A percentile compares a stretch with the other conserved stretches of the same genome.
phyloP scores from a whole-genome alignment of 2,797 vertebrate species.

The Echeneis naucrates region DNA sequence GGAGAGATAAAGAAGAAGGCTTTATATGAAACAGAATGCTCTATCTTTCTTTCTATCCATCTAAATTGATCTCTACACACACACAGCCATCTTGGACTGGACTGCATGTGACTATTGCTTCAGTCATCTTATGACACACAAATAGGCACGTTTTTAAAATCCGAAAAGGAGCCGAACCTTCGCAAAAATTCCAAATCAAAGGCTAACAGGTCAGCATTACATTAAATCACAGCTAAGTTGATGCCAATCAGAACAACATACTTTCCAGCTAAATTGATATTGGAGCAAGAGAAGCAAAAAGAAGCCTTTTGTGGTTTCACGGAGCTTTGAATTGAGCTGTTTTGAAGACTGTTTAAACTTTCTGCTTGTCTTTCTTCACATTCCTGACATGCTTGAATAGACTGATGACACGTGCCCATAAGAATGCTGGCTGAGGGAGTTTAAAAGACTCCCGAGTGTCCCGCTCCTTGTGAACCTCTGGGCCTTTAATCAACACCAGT shows the following conservation, averaged over 20 bases:
- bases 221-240: background rate
- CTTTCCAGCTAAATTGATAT: slow-evolving; percentile 2
- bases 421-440: slow-evolving; percentile 52
- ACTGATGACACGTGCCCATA: slow-evolving; percentile 60
- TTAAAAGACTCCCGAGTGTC: slow-evolving; percentile 47
- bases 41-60: no score
- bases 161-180: slow-evolving; percentile 3
- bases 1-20: background rate
- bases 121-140: slow-evolving; percentile 41
- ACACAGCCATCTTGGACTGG: no score
- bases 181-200: slow-evolving; percentile 21
- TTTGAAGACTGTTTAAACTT: slow-evolving; percentile 38
- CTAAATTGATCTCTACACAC: no score
- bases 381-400: slow-evolving; percentile 65
- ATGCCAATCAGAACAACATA: slow-evolving; percentile 3
- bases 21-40: slow-evolving; percentile 3
- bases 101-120: slow-evolving; percentile 12
- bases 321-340: slow-evolving; percentile 13
- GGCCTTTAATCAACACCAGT: slow-evolving; percentile 37
- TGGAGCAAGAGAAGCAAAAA: slow-evolving; percentile 5
- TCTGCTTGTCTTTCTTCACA: slow-evolving; percentile 45
- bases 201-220: slow-evolving; percentile 26
- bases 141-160: slow-evolving; percentile 21
- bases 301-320: slow-evolving; percentile 16
- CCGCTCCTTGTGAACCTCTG: slow-evolving; percentile 26